Conservation (phyloP, 2,113 vertebrate species). For the Callocephalon fimbriatum region DNA sequence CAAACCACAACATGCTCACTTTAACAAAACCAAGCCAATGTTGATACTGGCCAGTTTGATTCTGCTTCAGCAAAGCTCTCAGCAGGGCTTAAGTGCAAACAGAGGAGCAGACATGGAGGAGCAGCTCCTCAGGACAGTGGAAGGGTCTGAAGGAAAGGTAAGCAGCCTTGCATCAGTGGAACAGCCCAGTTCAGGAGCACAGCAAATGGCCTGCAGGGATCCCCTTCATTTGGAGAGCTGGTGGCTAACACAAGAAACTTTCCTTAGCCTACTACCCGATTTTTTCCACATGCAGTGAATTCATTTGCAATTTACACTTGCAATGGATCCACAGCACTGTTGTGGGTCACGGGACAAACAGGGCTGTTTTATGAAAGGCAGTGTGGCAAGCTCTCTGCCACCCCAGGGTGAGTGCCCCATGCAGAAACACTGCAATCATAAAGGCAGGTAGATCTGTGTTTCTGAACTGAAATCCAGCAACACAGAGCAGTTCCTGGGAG, state of each 20-base stretch:
- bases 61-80: not conserved
- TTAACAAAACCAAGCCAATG: not conserved
- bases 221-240: not conserved
- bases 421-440: not conserved
- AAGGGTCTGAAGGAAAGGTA: rapidly evolving
- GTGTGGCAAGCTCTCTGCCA: rapidly evolving
- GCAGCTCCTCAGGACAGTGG: not conserved
- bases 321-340: not conserved
- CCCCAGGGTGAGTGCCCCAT: not conserved
- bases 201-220: rapidly evolving
- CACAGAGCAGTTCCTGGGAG: not conserved
- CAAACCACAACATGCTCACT: not conserved
- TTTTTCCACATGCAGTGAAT: rapidly evolving
- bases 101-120: not conserved
- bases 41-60: not conserved
- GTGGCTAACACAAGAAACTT: rapidly evolving
- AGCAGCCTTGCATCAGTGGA: rapidly evolving
- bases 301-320: not conserved
- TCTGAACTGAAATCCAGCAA: not conserved
- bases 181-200: not conserved
- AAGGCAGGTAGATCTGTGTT: not conserved
- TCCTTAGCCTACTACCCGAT: rapidly evolving
- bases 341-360: rapidly evolving
- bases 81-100: not conserved
- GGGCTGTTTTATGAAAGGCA: not conserved